Evolutionary conservation across 2,888 invertebrate genomes (phyloP).

Genomic region (Ligdia adustata): DNA sequence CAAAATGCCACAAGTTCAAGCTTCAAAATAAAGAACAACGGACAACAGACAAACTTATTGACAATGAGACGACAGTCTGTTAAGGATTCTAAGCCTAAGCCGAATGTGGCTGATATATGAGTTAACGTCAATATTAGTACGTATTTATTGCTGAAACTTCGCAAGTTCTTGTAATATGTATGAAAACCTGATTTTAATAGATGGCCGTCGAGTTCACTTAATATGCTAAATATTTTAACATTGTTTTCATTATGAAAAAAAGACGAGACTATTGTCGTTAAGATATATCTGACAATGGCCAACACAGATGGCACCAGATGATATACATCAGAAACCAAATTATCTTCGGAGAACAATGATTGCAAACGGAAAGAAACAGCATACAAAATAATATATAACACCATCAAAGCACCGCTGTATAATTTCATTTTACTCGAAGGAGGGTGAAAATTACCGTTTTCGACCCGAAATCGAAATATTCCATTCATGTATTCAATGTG

Average conservation of each 20-base stretch:
- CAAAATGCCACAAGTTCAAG: slow-evolving; percentile 53
- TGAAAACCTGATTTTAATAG: slow-evolving; percentile 9
- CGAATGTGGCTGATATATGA: neutral
- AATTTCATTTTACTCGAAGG: slow-evolving; percentile 46
- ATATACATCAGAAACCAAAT: too few relatives aligned
- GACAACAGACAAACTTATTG: slow-evolving; percentile 34
- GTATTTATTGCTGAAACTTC: slow-evolving; percentile 34
- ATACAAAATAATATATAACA: slow-evolving; percentile 1
- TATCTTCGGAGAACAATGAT: too few relatives aligned
- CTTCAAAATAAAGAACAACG: slow-evolving; percentile 47
- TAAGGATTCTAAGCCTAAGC: too few relatives aligned
- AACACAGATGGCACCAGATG: neutral
- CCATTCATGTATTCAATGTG: slow-evolving; percentile 32
- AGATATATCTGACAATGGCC: neutral
- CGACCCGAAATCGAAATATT: slow-evolving; percentile 49
- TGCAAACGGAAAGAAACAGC: neutral
- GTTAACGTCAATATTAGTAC: neutral
- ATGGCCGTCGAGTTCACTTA: slow-evolving; percentile 20
- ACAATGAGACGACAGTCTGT: too few relatives aligned
- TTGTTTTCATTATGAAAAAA: slow-evolving; percentile 19
- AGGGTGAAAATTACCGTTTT: slow-evolving; percentile 38
- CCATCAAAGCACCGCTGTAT: slow-evolving; percentile 32
- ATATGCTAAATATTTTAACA: slow-evolving; percentile 11
- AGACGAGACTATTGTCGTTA: slow-evolving; percentile 21
- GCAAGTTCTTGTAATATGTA: slow-evolving; percentile 30